Conservation (phyloP, 2,113 vertebrate genomes). For the Peromyscus leucopus region DNA sequence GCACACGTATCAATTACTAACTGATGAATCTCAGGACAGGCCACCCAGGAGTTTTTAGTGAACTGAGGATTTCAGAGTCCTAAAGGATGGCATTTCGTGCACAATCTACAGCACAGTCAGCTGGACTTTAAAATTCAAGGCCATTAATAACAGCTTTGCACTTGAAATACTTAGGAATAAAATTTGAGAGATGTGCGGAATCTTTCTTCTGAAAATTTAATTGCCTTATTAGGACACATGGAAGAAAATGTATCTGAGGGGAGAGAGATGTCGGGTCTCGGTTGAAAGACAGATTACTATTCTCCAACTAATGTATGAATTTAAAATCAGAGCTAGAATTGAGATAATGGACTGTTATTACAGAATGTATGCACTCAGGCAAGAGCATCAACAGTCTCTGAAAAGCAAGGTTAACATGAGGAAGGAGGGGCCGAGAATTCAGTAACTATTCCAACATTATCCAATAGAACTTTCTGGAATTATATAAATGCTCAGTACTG, state of each 20-base stretch:
- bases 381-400: slow-evolving; percentile 24
- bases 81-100: neutral
- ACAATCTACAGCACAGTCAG: neutral
- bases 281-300: neutral
- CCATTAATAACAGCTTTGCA: neutral
- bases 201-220: neutral
- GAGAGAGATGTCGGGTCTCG: neutral
- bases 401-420: neutral
- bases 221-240: neutral
- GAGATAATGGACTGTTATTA: neutral
- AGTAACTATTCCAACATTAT: neutral
- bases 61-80: neutral
- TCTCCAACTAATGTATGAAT: slow-evolving; percentile 19
- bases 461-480: neutral
- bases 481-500: neutral
- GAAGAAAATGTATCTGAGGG: neutral
- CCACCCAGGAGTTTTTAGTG: neutral
- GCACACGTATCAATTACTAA: neutral
- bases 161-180: slow-evolving; percentile 20
- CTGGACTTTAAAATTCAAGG: neutral
- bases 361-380: neutral
- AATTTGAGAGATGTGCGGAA: neutral
- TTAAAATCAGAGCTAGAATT: slow-evolving; percentile 4
- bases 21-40: neutral
- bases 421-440: neutral